Evolutionary conservation across 2,888 invertebrate species (phyloP), one percentile per base, ranked within the genome.

Genomic region (Leptogaster cylindrica): DNA sequence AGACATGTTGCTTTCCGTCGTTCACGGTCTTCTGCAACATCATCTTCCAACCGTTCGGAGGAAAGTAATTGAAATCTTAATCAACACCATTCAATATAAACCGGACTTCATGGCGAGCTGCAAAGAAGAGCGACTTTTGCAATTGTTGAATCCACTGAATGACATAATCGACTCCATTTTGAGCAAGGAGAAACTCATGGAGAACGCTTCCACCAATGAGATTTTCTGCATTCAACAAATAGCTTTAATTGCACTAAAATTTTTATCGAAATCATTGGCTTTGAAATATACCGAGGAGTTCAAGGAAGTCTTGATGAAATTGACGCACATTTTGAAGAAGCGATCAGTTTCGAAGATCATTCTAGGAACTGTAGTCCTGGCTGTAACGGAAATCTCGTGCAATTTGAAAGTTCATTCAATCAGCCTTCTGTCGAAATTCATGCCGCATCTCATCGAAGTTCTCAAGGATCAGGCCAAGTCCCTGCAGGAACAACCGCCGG

Each of bases 21-120:
- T 95, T 1, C 84, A 88, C 71, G 88, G 89, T 0, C 81, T 97
- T 61, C 79, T 91, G 74, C 84, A 86, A 52, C 90, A 93, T 75
- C 86, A 88, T 36, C 77, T 91, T 18, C 79, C 86, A 10, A 86
- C 87, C 4, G 89, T 97, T 0, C 86, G 90, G 70, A 85, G 90
- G 68, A 90, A 93, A 77, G 88, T 93, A 0, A 85, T 97, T 81
- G 96, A 97, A 75, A 80, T 97, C 36, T 81, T 97, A 1, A 94
- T 92, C 74, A 85, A 86, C 6, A 92, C 95, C 79, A 83, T 97
- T 5, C 89, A 91, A 71, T 84, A 86, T 69, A 87, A 88, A 69
- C 83, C 84, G 2, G 85, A 85, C 70, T 87, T 88, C 73, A 86
- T 88, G 55, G 78, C 81, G 0, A 82, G 84, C 61, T 84, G 86